These are phyloP conservation scores for Frankliniella intonsa DNA, from an alignment of 2,888 invertebrate genomes.

Conservation along the genomic window DNA sequence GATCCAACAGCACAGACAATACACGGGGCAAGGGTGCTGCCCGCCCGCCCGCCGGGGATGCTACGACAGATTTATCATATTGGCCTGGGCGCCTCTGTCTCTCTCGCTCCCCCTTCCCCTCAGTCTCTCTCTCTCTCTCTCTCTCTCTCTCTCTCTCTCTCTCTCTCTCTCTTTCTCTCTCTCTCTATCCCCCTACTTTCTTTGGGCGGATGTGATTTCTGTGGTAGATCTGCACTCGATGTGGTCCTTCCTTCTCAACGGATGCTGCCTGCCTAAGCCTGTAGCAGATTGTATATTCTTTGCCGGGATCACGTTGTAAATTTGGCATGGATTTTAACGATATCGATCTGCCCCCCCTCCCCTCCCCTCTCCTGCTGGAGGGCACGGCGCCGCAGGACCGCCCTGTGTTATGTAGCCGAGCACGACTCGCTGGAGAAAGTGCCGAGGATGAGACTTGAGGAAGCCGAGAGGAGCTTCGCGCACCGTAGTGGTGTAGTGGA, in stretches of 20 bases:
- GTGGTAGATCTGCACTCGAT: no score
- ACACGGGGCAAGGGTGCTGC: not conserved
- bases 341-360: not conserved
- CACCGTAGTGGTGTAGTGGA: not conserved
- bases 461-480: not conserved
- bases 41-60: not conserved
- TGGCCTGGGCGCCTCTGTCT: no score
- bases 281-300: no score
- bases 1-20: not conserved
- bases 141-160: not conserved
- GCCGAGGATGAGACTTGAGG: not conserved
- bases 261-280: no score
- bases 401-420: constrained; percentile 16
- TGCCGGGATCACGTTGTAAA: no score
- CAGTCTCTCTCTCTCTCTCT: no score
- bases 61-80: not conserved
- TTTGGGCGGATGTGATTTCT: no score
- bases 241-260: no score
- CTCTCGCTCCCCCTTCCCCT: no score
- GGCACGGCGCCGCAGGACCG: not conserved
- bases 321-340: not conserved
- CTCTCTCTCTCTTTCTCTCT: not conserved
- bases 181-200: not conserved
- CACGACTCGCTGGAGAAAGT: constrained; percentile 23
- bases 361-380: not conserved